Evolutionary conservation across 2,888 invertebrate genomes (phyloP).

Genomic region (Parthenolecanium corni): DNA sequence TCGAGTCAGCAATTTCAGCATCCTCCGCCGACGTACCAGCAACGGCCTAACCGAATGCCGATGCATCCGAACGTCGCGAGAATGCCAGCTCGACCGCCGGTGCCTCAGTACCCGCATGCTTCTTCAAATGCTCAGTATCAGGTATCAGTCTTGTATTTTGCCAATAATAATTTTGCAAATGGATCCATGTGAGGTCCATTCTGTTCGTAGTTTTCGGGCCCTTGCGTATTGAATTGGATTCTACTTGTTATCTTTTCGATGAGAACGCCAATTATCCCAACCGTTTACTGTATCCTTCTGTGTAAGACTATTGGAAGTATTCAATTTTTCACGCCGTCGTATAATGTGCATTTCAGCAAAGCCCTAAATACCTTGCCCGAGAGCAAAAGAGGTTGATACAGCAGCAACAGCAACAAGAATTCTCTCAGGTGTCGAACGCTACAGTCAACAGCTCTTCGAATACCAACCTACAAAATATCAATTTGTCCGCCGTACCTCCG

Average conservation of each 20-base stretch:
- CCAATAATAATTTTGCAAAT: no score
- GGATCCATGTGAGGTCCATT: no score
- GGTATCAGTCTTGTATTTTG: no score
- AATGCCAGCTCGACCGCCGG: slow-evolving; percentile 30
- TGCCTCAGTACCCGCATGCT: slow-evolving; percentile 33
- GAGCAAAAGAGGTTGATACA: slow-evolving; percentile 56
- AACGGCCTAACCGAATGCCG: slow-evolving; percentile 37
- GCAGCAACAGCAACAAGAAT: slow-evolving; percentile 67
- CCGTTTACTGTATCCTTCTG: no score
- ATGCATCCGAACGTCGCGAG: slow-evolving; percentile 29
- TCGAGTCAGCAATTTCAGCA: slow-evolving; percentile 39
- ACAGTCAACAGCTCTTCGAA: slow-evolving; percentile 48
- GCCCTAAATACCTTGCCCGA: slow-evolving; percentile 36
- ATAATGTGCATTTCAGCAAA: neutral
- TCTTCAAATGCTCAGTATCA: slow-evolving; percentile 31
- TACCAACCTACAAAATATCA: slow-evolving; percentile 56
- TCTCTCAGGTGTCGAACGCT: slow-evolving; percentile 67
- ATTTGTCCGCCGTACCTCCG: slow-evolving; percentile 71
- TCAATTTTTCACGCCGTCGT: no score
- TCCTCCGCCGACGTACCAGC: slow-evolving; percentile 42
- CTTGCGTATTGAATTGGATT: no score
- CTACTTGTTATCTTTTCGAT: no score
- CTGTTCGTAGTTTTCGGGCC: no score
- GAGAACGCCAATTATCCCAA: no score
- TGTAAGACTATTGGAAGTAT: no score